Percentiles rank a stretch among this genome's conserved stretches.
phyloP scores from a whole-genome alignment of 2,113 vertebrate genomes.

The Lepidothrix coronata region DNA sequence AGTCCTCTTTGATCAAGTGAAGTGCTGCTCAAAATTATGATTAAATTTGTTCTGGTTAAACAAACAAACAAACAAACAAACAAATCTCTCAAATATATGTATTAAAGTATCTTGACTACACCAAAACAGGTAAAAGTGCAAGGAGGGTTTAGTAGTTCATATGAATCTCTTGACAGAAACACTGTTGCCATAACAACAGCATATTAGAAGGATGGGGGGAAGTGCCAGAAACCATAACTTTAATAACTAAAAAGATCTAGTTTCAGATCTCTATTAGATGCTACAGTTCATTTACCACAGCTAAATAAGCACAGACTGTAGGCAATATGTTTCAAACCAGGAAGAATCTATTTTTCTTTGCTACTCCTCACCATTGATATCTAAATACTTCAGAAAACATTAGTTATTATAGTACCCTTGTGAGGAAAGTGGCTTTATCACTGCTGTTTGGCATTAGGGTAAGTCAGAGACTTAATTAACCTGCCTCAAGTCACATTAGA shows the following conservation, averaged over 20 bases:
- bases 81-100: neutral
- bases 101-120: neutral
- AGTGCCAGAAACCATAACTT: neutral
- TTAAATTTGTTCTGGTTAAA: neutral
- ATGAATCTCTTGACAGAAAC: neutral
- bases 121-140: neutral
- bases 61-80: neutral
- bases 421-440: neutral
- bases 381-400: neutral
- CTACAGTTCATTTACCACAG: neutral
- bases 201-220: neutral
- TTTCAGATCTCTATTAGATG: neutral
- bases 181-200: slow-evolving; percentile 8
- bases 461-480: neutral
- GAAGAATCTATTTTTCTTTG: neutral
- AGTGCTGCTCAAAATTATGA: neutral
- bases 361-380: neutral
- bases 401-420: neutral
- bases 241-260: neutral
- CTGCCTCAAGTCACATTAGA: neutral
- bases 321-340: neutral
- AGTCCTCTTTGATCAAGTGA: neutral
- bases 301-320: neutral
- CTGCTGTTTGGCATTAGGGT: neutral
- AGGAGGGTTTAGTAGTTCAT: neutral